Conservation (phyloP, 2,113 vertebrate species). For the Tretioscincus oriximinensis region DNA sequence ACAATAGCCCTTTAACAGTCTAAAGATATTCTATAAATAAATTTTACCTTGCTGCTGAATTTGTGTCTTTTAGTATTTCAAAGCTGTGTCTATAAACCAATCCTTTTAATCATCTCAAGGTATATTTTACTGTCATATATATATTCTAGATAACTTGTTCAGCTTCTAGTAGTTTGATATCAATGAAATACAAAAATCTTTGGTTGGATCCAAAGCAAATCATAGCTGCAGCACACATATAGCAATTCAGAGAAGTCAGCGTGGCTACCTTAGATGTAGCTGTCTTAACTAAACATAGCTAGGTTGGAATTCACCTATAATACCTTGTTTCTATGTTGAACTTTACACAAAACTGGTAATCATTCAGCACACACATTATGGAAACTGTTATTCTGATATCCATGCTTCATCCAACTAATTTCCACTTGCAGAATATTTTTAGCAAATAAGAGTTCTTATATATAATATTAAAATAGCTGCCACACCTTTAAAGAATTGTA, state of each 20-base stretch:
- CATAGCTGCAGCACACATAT: not conserved
- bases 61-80: not conserved
- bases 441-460: not conserved
- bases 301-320: not conserved
- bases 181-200: not conserved
- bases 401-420: not conserved
- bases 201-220: not conserved
- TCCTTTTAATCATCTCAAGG: not conserved
- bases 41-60: not conserved
- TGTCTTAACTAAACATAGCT: not conserved
- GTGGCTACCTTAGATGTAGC: not conserved
- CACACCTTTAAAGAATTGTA: conserved; percentile 28
- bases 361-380: not conserved
- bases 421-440: not conserved
- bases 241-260: not conserved
- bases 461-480: conserved; percentile 17
- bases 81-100: not conserved
- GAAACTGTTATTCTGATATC: not conserved
- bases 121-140: not conserved
- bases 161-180: not conserved
- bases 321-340: not conserved
- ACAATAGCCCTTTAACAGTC: conserved; percentile 13
- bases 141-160: not conserved
- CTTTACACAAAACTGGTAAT: not conserved
- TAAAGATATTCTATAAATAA: not conserved